Conservation (phyloP, 2,113 vertebrate genomes). For the Nothoprocta perdicaria region DNA sequence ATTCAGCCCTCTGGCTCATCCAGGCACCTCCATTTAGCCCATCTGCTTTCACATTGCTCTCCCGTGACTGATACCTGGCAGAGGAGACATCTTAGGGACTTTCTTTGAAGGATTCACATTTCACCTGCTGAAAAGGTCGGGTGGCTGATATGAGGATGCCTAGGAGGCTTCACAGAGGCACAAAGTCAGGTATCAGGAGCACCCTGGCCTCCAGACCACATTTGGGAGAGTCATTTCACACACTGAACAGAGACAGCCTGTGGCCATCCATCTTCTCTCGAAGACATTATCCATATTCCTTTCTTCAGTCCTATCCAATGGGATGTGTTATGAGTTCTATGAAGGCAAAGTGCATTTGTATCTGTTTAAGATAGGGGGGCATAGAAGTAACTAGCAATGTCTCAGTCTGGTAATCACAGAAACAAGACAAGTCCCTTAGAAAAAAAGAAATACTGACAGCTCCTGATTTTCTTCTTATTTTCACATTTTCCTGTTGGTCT, state of each 20-base stretch:
- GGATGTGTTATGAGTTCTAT: accelerated
- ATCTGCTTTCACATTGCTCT: constrained; percentile 23
- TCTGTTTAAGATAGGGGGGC: background rate
- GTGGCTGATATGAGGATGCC: background rate
- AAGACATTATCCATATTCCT: background rate
- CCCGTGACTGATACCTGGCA: background rate
- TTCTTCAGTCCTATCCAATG: accelerated
- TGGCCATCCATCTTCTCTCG: background rate
- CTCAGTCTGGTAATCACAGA: background rate
- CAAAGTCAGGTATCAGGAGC: background rate
- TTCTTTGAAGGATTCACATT: background rate
- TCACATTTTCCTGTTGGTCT: constrained; percentile 37
- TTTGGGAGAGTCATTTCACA: background rate
- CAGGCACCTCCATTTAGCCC: background rate
- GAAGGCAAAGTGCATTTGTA: background rate
- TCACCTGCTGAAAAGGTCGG: background rate
- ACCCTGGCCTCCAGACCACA: background rate
- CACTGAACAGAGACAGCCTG: background rate
- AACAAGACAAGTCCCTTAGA: background rate
- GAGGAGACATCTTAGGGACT: background rate
- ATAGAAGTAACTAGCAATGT: accelerated
- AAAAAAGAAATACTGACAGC: constrained; percentile 21
- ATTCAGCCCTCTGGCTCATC: background rate
- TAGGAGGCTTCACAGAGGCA: background rate
- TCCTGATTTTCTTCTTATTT: background rate